phyloP scores from a whole-genome alignment of 2,888 invertebrate genomes.

The Encarsia formosa region DNA sequence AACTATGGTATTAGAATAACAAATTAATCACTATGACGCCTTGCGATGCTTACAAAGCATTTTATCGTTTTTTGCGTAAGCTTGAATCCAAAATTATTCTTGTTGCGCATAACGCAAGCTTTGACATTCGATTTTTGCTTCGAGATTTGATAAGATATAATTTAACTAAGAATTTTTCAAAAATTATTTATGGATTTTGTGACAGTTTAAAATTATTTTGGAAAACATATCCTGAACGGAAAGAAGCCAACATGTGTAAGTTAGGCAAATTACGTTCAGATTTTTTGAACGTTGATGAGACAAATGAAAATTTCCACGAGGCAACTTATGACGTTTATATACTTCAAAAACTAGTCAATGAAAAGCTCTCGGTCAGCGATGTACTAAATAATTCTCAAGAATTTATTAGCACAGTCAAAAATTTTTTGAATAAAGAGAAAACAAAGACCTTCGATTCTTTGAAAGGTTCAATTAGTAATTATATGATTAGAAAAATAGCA shows the following conservation, averaged over 20 bases:
- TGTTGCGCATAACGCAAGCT: not conserved
- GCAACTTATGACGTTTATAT: not conserved
- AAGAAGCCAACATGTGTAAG: not conserved
- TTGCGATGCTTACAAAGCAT: not conserved
- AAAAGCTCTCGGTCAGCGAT: not conserved
- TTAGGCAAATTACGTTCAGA: not conserved
- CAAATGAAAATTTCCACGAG: not conserved
- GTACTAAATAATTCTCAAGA: not conserved
- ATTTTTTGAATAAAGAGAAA: not conserved
- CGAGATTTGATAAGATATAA: not conserved
- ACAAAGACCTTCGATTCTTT: not conserved
- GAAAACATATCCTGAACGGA: not conserved
- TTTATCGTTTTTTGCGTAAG: not conserved
- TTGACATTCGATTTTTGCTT: not conserved
- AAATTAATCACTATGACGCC: not conserved
- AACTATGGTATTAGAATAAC: constrained; percentile 16
- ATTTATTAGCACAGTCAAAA: not conserved
- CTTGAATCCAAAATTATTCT: not conserved
- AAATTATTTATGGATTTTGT: not conserved
- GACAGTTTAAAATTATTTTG: not conserved
- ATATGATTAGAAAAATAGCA: not conserved
- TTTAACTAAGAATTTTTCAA: not conserved
- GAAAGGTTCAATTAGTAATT: not conserved
- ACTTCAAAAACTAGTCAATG: not conserved
- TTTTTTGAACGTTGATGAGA: not conserved